These are phyloP conservation scores for Drosophila fungiperda DNA, from an alignment of 2,888 invertebrate species.

Conservation along the genomic window DNA sequence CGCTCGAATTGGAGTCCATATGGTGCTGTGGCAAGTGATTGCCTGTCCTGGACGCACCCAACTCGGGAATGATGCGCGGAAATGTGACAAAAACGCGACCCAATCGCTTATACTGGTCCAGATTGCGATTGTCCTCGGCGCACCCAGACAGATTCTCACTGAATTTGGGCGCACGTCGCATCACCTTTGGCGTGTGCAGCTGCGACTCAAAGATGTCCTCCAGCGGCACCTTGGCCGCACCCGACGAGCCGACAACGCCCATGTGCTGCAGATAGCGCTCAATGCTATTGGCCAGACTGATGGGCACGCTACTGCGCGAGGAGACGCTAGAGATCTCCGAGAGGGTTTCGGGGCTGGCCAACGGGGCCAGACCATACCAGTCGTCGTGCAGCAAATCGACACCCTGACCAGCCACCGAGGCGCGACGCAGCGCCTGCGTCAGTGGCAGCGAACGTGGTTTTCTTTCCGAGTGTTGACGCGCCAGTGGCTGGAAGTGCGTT, in stretches of 20 bases:
- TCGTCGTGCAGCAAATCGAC: constrained; percentile 88
- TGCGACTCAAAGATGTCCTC: constrained; percentile 85
- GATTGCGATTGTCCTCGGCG: constrained; percentile 88
- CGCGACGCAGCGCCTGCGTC: constrained; percentile 77
- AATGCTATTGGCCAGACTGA: constrained; percentile 84
- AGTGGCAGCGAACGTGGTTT: constrained; percentile 77
- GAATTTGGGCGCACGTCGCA: constrained; percentile 89
- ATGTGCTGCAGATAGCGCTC: constrained; percentile 83
- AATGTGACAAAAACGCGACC: constrained; percentile 86
- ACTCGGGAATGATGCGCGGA: constrained; percentile 78
- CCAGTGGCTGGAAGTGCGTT: constrained; percentile 38
- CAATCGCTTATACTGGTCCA: constrained; percentile 87
- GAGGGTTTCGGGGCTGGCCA: constrained; percentile 93
- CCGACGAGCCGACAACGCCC: constrained; percentile 55
- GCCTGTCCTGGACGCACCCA: constrained; percentile 32
- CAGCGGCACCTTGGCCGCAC: constrained; percentile 73
- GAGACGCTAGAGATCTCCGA: constrained; percentile 92
- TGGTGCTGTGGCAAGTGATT: constrained; percentile 60
- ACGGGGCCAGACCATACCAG: constrained; percentile 90
- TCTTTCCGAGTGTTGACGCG: constrained; percentile 81
- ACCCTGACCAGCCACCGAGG: constrained; percentile 70
- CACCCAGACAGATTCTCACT: constrained; percentile 88
- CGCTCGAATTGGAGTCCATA: constrained; percentile 86
- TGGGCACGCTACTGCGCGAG: constrained; percentile 88
- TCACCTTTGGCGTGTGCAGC: constrained; percentile 86